Percentiles rank a stretch among this genome's conserved stretches.
These are phyloP conservation scores for Moxostoma hubbsi DNA, from an alignment of 2,797 vertebrate species.

Conservation along the genomic window DNA sequence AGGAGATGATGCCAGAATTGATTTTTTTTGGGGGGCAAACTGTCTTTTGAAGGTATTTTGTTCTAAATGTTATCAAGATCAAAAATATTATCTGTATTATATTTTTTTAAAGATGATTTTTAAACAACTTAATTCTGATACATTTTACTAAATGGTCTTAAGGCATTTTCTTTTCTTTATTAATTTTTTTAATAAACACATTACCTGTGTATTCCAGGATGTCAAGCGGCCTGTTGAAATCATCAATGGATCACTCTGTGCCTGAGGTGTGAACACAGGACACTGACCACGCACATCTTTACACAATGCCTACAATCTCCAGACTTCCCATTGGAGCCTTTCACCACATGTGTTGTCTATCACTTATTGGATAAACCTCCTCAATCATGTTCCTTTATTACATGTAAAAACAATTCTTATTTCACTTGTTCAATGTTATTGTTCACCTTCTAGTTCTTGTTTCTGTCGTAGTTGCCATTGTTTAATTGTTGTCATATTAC, in stretches of 20 bases:
- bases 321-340: conserved; percentile 38
- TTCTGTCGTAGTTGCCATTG: conserved; percentile 59
- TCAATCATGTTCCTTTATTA: conserved; percentile 52
- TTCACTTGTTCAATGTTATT: conserved; percentile 49
- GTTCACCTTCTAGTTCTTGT: conserved; percentile 47
- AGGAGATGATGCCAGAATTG: too few relatives aligned
- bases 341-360: conserved; percentile 36
- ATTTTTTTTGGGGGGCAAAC: too few relatives aligned
- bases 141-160: too few relatives aligned
- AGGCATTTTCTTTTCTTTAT: too few relatives aligned
- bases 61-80: too few relatives aligned
- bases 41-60: too few relatives aligned
- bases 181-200: background rate
- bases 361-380: conserved; percentile 47
- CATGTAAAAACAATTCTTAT: conserved; percentile 51
- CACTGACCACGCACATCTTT: conserved; percentile 20
- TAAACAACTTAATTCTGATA: too few relatives aligned
- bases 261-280: conserved; percentile 84
- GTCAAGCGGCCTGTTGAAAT: conserved; percentile 83
- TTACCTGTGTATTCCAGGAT: conserved; percentile 74
- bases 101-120: too few relatives aligned
- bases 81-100: too few relatives aligned
- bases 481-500: conserved; percentile 66
- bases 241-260: conserved; percentile 93
- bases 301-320: conserved; percentile 63